A percentile compares a stretch with the other conserved stretches of the same genome.
These are phyloP conservation scores for Saccostrea echinata DNA, from an alignment of 1,140 invertebrate species.

Conservation along the genomic window DNA sequence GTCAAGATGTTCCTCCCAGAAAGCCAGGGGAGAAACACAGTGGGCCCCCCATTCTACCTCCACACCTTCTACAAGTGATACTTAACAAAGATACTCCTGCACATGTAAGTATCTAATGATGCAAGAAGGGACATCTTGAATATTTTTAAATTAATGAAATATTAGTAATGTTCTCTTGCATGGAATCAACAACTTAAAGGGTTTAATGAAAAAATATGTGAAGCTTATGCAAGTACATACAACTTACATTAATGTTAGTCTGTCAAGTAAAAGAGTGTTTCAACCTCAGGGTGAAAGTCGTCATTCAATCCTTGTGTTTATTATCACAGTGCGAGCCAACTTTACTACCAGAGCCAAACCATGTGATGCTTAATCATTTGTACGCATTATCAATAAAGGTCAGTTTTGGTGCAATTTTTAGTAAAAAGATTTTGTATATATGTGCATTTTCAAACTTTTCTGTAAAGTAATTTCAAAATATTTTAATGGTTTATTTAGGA, in stretches of 20 bases:
- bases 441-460: background rate
- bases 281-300: too few relatives aligned
- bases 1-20: slow-evolving; percentile 90
- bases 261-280: too few relatives aligned
- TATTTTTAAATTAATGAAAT: too few relatives aligned
- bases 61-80: slow-evolving; percentile 98
- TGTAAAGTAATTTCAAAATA: background rate
- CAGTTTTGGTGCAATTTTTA: slow-evolving; percentile 42
- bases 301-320: background rate
- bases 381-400: slow-evolving; percentile 98
- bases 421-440: background rate
- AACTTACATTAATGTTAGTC: too few relatives aligned
- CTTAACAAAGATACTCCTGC: slow-evolving; percentile 98
- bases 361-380: slow-evolving; percentile 99
- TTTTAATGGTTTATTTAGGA: background rate
- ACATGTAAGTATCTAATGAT: slow-evolving; percentile 83
- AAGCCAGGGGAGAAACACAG: slow-evolving; percentile 80
- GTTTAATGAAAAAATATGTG: too few relatives aligned
- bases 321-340: slow-evolving; percentile 95
- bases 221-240: too few relatives aligned
- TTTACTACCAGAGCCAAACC: slow-evolving; percentile 97
- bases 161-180: too few relatives aligned
- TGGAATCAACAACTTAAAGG: too few relatives aligned
- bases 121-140: too few relatives aligned
- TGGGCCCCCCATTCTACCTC: slow-evolving; percentile 97